Evolutionary conservation across 2,888 invertebrate species (phyloP).

Genomic region (Pollenia labialis): DNA sequence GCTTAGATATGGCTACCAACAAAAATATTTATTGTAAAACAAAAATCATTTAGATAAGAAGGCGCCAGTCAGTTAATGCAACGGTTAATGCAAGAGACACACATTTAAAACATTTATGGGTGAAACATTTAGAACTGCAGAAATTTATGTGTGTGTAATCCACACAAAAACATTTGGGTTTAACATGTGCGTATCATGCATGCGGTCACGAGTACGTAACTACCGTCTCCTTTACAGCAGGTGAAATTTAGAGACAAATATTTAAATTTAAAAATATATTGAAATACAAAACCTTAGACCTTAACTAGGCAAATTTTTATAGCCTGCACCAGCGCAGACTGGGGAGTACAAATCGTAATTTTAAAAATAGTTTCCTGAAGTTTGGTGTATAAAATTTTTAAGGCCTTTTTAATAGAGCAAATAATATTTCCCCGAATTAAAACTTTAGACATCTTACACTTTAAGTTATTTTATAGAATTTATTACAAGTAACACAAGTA

Average conservation of each 20-base stretch:
- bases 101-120: constrained; percentile 25
- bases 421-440: no score
- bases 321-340: no score
- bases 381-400: no score
- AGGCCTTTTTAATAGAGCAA: no score
- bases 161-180: background rate
- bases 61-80: constrained; percentile 62
- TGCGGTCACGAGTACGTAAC: background rate
- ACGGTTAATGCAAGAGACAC: constrained; percentile 52
- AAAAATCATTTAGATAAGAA: constrained; percentile 61
- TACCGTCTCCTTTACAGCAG: constrained; percentile 19
- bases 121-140: constrained; percentile 35
- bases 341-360: no score
- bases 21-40: constrained; percentile 50
- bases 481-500: no score
- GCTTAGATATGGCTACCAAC: constrained; percentile 50
- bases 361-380: no score
- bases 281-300: background rate
- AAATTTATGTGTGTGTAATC: background rate
- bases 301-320: background rate
- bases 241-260: constrained; percentile 14
- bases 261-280: background rate
- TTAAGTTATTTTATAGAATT: no score
- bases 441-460: no score
- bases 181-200: background rate